Evolutionary conservation across 2,797 vertebrate species (phyloP).

Genomic region (Megaceryle alcyon): DNA sequence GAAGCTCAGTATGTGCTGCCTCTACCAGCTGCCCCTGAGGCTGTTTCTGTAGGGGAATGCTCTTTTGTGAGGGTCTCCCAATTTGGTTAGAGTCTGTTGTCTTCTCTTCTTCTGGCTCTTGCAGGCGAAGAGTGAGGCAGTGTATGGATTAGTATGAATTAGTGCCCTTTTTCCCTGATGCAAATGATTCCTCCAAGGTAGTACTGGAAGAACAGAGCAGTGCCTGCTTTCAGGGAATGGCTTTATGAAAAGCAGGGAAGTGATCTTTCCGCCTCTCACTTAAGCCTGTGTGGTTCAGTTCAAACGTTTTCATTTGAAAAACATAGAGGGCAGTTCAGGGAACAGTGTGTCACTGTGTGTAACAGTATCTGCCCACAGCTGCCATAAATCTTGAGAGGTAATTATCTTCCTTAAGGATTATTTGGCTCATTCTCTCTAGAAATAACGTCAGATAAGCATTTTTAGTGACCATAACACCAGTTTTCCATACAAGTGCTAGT

Average conservation of each 20-base stretch:
- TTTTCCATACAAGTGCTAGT: not conserved
- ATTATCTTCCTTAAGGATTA: slow-evolving; percentile 34
- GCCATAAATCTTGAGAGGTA: slow-evolving; percentile 19
- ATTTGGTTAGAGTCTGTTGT: not conserved
- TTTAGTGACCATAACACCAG: not conserved
- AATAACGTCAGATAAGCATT: slow-evolving; percentile 26
- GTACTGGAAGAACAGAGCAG: not conserved
- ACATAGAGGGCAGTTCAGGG: not conserved
- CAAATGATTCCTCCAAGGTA: not conserved
- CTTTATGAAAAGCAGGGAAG: not conserved
- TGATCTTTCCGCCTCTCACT: not conserved
- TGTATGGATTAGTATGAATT: not conserved
- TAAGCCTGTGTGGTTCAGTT: not conserved
- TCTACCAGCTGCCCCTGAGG: not conserved
- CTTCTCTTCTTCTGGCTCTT: not conserved
- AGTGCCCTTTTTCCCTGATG: not conserved
- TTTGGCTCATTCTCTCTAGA: not conserved
- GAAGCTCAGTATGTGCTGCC: not conserved
- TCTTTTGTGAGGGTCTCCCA: not conserved
- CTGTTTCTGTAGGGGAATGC: not conserved
- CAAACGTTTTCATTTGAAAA: not conserved
- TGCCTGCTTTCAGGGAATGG: not conserved
- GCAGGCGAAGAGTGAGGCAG: not conserved
- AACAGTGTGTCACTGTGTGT: not conserved
- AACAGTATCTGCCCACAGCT: slow-evolving; percentile 27